A percentile compares a stretch with the other conserved stretches of the same genome.
Conservation (phyloP, 2,797 vertebrate genomes). For the Pteropus rufus region DNA sequence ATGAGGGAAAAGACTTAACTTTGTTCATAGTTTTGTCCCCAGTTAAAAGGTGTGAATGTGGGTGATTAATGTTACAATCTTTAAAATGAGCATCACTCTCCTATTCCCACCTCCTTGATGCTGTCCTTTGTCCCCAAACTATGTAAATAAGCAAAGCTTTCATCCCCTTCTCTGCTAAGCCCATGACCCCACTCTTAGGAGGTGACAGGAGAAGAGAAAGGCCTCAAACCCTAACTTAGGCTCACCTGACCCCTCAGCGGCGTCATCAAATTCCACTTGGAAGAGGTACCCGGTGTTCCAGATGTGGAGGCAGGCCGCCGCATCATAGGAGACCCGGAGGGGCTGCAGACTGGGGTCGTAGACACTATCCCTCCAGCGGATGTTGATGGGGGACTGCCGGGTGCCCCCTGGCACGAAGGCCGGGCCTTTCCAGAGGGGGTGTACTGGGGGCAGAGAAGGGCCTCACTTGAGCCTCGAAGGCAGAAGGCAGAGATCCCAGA, state of each 20-base stretch:
- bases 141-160: not conserved
- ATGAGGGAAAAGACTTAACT: not conserved
- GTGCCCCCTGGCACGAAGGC: slow-evolving; percentile 86
- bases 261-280: slow-evolving; percentile 95
- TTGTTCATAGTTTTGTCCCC: not conserved
- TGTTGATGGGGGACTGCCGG: slow-evolving; percentile 94
- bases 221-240: fast-evolving
- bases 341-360: slow-evolving; percentile 90
- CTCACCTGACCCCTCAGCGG: slow-evolving; percentile 90
- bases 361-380: slow-evolving; percentile 87
- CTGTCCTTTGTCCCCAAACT: not conserved
- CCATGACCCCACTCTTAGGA: not conserved
- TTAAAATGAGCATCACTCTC: not conserved
- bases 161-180: fast-evolving
- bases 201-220: too few relatives aligned
- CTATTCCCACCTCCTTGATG: fast-evolving
- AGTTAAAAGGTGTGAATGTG: not conserved
- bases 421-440: slow-evolving; percentile 92
- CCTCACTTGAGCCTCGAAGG: fast-evolving
- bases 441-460: slow-evolving; percentile 82
- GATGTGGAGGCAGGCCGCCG: slow-evolving; percentile 88
- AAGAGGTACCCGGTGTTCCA: slow-evolving; percentile 98
- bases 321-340: slow-evolving; percentile 86
- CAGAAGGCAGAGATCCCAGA: slow-evolving; percentile 66
- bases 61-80: not conserved